These are phyloP conservation scores for Pogonophryne albipinna DNA, from an alignment of 2,797 vertebrate genomes.

Conservation along the genomic window DNA sequence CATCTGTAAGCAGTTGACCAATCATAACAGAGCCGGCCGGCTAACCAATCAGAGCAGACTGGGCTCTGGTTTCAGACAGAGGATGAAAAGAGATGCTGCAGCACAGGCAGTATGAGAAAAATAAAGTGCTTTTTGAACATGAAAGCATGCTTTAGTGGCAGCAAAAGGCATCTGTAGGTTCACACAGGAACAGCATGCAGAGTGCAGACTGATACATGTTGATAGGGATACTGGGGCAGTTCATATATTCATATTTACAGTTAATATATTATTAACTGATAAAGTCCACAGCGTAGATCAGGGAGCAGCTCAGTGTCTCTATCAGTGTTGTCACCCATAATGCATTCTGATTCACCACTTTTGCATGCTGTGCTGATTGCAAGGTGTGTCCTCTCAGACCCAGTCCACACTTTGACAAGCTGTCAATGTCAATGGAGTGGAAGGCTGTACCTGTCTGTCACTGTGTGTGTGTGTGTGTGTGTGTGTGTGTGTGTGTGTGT, in stretches of 20 bases:
- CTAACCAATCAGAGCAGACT: no score
- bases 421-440: constrained; percentile 65
- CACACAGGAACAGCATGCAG: constrained; percentile 6
- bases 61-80: no score
- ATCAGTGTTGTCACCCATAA: constrained; percentile 40
- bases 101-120: no score
- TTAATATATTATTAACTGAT: constrained; percentile 54
- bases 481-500: background rate
- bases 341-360: constrained; percentile 62
- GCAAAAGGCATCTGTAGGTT: background rate
- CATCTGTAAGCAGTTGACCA: no score
- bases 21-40: no score
- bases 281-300: constrained; percentile 24
- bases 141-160: background rate
- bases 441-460: constrained; percentile 59
- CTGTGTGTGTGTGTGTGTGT: constrained; percentile 13
- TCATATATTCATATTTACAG: constrained; percentile 37
- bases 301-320: constrained; percentile 22
- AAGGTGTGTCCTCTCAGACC: constrained; percentile 62
- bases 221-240: constrained; percentile 4
- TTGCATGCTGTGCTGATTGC: constrained; percentile 67
- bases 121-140: no score
- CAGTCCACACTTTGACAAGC: constrained; percentile 65
- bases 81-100: no score
- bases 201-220: constrained; percentile 13